phyloP scores from a whole-genome alignment of 2,888 invertebrate species.

The Ernsta delagoae region DNA sequence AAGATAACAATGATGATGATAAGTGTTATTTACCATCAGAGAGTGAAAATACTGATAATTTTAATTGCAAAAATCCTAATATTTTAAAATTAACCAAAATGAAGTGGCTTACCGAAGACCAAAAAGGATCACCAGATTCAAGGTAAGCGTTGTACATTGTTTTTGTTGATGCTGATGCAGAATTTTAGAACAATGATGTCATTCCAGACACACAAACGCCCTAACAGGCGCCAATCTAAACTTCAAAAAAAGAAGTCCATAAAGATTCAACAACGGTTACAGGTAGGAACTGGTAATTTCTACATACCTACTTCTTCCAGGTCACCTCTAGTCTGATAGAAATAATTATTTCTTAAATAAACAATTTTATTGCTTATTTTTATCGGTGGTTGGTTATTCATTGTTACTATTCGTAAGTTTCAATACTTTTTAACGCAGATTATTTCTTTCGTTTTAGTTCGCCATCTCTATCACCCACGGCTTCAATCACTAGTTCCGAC shows the following conservation, averaged over 20 bases:
- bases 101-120: conserved; percentile 73
- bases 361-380: too few relatives aligned
- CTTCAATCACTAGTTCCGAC: conserved; percentile 54
- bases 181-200: conserved; percentile 57
- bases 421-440: not conserved
- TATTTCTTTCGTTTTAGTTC: conserved; percentile 55
- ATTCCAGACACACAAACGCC: conserved; percentile 73
- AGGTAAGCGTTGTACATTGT: conserved; percentile 55
- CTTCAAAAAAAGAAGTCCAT: conserved; percentile 44
- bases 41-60: conserved; percentile 37
- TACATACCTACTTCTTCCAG: too few relatives aligned
- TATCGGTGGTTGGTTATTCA: too few relatives aligned
- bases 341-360: too few relatives aligned
- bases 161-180: conserved; percentile 16
- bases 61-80: conserved; percentile 55
- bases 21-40: conserved; percentile 33
- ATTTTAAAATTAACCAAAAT: conserved; percentile 70
- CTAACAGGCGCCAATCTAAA: conserved; percentile 69
- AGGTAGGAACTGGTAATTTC: conserved; percentile 28
- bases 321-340: too few relatives aligned
- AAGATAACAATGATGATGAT: conserved; percentile 10
- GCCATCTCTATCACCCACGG: conserved; percentile 56
- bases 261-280: conserved; percentile 9
- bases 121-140: conserved; percentile 59
- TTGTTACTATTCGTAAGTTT: too few relatives aligned